Evolutionary conservation across 2,888 invertebrate species (phyloP), one percentile per base, ranked within the genome.

Genomic region (Arge pagana): DNA sequence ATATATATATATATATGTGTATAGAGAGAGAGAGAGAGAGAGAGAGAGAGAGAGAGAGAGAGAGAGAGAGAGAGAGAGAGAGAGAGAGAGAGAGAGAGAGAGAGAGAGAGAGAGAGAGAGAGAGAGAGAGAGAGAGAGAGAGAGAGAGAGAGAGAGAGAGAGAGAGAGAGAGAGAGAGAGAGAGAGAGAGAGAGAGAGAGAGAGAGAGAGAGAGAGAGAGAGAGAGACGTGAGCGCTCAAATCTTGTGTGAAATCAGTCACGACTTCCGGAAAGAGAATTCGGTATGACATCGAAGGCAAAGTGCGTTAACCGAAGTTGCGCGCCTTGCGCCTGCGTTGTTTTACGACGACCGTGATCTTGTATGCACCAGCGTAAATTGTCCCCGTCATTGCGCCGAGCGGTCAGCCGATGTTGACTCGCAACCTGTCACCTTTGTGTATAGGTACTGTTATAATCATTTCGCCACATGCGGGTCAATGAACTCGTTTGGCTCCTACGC

Each of bases 1-100:
- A n/a, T n/a, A n/a, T n/a, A n/a, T n/a, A n/a, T 28, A 18, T 39
- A 53, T 31, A 39, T 31, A 56, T 53, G 59, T 53, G 50, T n/a
- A n/a, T n/a, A n/a, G n/a, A n/a, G n/a, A n/a, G n/a, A n/a, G n/a
- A n/a, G n/a, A n/a, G n/a, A n/a, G 52, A 23, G 42, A 52, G 26
- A 16, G 55, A 52, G 57, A 26, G 35, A 41, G 40, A 26, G 50
- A 24, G 15, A 23, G 48, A 11, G 31, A 35, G 41, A 36, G 35
- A 21, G 50, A 51, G 36, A 51, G 43, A 40, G 16, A 53, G 58
- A 37, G 48, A 40, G 48, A 43, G 41, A 33, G 53, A 36, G 37
- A 41, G 45, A 30, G 30, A 30, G 21, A 10, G 43, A 48, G 45
- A 33, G 26, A 50, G 19, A 28, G 15, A 30, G 33, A n/a, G 37